These are phyloP conservation scores for Morpho deidamia DNA, from an alignment of 2,888 invertebrate species.

Conservation along the genomic window DNA sequence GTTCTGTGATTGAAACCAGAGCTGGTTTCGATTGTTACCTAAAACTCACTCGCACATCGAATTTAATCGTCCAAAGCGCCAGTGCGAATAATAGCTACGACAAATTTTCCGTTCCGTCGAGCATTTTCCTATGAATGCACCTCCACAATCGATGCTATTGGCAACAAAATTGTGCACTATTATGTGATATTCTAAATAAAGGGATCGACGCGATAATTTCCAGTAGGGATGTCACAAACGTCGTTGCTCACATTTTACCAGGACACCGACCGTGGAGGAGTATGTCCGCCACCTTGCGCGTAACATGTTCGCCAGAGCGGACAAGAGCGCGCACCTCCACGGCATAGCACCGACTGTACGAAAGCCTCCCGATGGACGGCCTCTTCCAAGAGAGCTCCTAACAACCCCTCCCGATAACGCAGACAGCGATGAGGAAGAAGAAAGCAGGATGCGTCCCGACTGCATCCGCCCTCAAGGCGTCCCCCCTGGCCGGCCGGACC, in stretches of 20 bases:
- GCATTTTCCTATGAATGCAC: constrained; percentile 74
- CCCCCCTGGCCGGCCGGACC: no score
- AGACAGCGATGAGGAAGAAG: no score
- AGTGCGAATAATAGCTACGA: constrained; percentile 69
- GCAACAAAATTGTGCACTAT: constrained; percentile 71
- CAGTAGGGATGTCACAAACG: constrained; percentile 25
- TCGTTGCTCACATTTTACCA: neutral
- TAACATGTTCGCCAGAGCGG: no score
- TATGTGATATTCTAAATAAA: constrained; percentile 75
- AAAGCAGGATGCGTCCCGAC: no score
- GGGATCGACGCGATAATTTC: constrained; percentile 55
- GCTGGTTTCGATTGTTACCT: constrained; percentile 31
- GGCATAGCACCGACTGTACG: no score
- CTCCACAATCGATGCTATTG: constrained; percentile 69
- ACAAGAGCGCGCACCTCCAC: no score
- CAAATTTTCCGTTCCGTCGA: constrained; percentile 73
- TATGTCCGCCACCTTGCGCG: no score
- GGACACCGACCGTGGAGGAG: no score
- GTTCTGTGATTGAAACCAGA: constrained; percentile 29
- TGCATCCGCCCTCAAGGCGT: no score
- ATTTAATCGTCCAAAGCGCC: constrained; percentile 69
- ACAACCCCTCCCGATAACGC: no score
- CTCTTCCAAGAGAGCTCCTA: no score
- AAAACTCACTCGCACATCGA: constrained; percentile 45
- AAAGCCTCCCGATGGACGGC: no score